Base-by-base conservation (phyloP, 2,888 invertebrate genomes). In the Drosophila rellima region DNA sequence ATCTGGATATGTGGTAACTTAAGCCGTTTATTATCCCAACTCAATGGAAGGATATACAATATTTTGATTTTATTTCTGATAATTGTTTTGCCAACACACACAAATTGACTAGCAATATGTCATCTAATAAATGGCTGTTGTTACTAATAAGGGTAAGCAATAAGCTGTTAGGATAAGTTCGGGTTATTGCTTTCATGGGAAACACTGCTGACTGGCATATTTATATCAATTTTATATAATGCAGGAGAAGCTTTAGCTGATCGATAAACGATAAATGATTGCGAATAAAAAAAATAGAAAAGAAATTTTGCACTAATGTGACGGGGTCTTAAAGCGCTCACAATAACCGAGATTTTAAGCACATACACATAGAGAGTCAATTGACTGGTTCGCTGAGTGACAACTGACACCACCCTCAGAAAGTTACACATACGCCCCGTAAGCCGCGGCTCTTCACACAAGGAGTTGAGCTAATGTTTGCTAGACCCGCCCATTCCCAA, bases 391-490 rank as follows among this genome's bases (percentile, higher is more conserved):
- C 57, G 56, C 17, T 74, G 70, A 79, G 57, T 69, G 74, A 69
- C 74, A 74, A 60, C 55, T 67, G 77, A 74, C 67, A 72, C 63
- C 56, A 70, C 48, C 52, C 60, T 47, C 39, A 35, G 44, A 61
- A 62, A 52, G 74, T 83, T 67, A 66, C 84, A 70, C 77, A 79
- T 74, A 74, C 70, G 79, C 51, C 71, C 33, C 45, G 52, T 52
- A 51, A 29, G 63, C 65, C 20, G 35, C 18, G 50, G 13, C 39
- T 45, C 33, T 40, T 63, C 50, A 17, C 52, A 18, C 29, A 51
- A 61, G 69, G n/a, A 70, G 59, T 54, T 18, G 51, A 60, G 59
- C 44, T 76, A 63, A 63, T 66, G 77, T 66, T 74, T 71, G 67
- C 13, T 56, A 11, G 55, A 26, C 39, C 44, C 2, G 40, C 23